Base-by-base conservation (phyloP, 2,113 vertebrate species). In the Neomonachus schauinslandi region DNA sequence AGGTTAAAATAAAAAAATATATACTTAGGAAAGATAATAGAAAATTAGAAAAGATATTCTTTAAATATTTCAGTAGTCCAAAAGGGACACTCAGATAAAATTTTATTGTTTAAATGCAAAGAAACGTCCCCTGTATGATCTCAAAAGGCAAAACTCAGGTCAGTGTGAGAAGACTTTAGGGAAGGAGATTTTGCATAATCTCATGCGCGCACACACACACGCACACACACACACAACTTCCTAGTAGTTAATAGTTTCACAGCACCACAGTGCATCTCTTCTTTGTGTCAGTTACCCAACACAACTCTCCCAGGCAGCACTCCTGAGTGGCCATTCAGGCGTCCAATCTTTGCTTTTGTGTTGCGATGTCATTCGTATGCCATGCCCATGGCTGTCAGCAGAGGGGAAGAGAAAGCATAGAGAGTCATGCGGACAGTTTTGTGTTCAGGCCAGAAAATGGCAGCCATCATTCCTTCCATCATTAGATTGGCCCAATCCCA, bases 1-100 rank as follows among this genome's bases (percentile, higher is more conserved):
- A 98, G 80, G 59, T 94, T 87, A 94, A 96, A 89, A 82, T 89
- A 79, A 96, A 96, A 95, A 61, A 21, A 92, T 31, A 89, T 24
- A 42, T 92, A 57, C 46, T 0, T 51, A 87, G 28, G 46, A 89
- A 93, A 77, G 63, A 51, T 19, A 84, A 80, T 46, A 69, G 42
- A 88, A 95, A 97, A 90, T 86, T 85, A 91, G 28, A 95, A 93
- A 93, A 57, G 12, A 55, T 71, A 85, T 39, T 84, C 63, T 94
- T 85, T 81, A 91, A 96, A 63, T 95, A 81, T 86, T 91, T 86
- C 26, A 46, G 61, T 57, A 57, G 46, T 33, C 15, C 16, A n/a
- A 81, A 92, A 76, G 89, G 26, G 67, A 89, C 5, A 36, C 21
- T 94, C 46, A 21, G 39, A 96, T 83, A 84, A 84, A 24, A 46